A percentile compares a stretch with the other conserved stretches of the same genome.
Conservation (phyloP, 23 tunicate genomes). For the Botrylloides violaceus region DNA sequence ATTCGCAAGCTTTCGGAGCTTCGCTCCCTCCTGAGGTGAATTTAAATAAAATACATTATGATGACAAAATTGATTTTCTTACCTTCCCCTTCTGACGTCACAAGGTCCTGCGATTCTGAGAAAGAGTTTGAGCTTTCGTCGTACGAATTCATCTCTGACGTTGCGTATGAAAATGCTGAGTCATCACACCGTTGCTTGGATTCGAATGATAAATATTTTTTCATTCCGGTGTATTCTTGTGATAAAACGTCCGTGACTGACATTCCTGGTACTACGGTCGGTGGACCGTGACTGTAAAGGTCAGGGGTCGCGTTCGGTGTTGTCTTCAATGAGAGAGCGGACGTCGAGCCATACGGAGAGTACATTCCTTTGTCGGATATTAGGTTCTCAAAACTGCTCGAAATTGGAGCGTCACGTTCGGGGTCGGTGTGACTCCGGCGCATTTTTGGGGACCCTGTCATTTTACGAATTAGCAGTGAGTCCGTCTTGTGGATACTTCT, state of each 20-base stretch:
- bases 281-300: background rate
- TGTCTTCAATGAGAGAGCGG: background rate
- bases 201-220: background rate
- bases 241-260: conserved; percentile 18
- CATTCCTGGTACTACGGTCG: conserved; percentile 3
- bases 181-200: background rate
- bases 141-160: conserved; percentile 5
- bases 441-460: background rate
- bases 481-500: too few relatives aligned
- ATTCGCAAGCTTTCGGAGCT: too few relatives aligned
- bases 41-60: too few relatives aligned
- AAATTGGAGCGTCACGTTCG: background rate
- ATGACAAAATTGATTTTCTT: too few relatives aligned
- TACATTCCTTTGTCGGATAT: background rate
- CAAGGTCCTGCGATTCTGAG: background rate
- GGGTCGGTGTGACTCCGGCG: background rate
- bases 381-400: background rate
- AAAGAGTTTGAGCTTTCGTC: conserved; percentile 9
- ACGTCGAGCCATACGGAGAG: background rate
- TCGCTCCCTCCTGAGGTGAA: too few relatives aligned
- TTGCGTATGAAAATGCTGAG: too few relatives aligned
- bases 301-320: background rate
- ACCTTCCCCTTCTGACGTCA: background rate
- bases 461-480: background rate
- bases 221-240: background rate